These are phyloP conservation scores for Peromyscus melanophrys DNA, from an alignment of 2,797 vertebrate species.

Conservation along the genomic window DNA sequence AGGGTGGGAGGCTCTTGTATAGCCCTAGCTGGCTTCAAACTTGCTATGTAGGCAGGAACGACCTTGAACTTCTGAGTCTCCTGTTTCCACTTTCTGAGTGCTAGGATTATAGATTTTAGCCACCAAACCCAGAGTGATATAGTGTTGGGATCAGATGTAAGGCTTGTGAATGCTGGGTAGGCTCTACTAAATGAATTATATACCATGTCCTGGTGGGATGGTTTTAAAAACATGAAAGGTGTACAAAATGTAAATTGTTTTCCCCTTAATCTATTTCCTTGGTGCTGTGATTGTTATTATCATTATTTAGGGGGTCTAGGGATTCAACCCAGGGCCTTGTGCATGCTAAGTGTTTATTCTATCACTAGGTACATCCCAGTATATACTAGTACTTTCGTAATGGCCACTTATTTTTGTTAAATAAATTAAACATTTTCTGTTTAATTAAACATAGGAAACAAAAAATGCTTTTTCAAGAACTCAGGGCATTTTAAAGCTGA, in stretches of 20 bases:
- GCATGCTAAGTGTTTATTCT: not conserved
- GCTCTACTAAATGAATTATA: not conserved
- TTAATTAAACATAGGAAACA: not conserved
- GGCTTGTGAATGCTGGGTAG: not conserved
- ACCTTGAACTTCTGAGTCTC: not conserved
- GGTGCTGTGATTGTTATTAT: not conserved
- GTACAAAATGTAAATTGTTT: not conserved
- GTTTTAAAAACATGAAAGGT: not conserved
- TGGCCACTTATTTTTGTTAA: not conserved
- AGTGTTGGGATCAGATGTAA: not conserved
- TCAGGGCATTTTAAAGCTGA: not conserved
- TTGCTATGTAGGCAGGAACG: not conserved
- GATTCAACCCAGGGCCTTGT: not conserved
- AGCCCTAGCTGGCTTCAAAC: not conserved
- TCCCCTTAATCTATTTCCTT: not conserved
- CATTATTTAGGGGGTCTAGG: not conserved
- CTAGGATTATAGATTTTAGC: not conserved
- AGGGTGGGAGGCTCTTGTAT: not conserved
- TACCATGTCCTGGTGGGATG: too few relatives aligned
- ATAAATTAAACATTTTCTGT: not conserved
- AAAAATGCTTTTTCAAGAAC: not conserved
- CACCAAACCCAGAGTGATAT: not conserved
- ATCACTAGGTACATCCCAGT: not conserved
- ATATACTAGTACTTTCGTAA: not conserved
- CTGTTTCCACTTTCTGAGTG: not conserved